Percentiles rank a stretch among this genome's conserved stretches.
These are phyloP conservation scores for Crocuta crocuta DNA, from an alignment of 2,113 vertebrate species.

Conservation along the genomic window DNA sequence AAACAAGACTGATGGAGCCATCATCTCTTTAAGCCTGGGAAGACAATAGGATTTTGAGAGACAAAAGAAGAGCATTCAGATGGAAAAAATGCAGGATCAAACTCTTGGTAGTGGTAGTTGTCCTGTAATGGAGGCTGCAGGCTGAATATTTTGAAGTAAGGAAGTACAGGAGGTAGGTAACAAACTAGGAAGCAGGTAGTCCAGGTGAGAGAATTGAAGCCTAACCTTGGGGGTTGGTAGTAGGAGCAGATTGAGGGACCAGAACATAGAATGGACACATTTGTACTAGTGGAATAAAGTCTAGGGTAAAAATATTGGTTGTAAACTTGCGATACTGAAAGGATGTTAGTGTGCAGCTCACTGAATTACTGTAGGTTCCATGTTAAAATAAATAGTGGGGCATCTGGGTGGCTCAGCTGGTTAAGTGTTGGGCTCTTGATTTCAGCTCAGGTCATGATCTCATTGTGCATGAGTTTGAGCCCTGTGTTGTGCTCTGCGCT, in stretches of 20 bases:
- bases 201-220: background rate
- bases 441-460: too few species aligned
- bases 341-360: background rate
- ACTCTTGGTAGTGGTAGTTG: background rate
- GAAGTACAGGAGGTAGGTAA: background rate
- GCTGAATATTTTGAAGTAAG: conserved; percentile 36
- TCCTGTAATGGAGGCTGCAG: background rate
- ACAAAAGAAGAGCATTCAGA: conserved; percentile 4
- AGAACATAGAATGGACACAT: background rate
- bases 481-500: too few species aligned
- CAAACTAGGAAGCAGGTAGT: conserved; percentile 17
- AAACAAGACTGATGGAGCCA: background rate
- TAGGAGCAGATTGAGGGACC: background rate
- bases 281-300: conserved; percentile 17
- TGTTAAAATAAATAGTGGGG: conserved; percentile 24
- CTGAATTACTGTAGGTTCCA: background rate
- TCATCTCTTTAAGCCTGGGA: conserved; percentile 4
- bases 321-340: background rate
- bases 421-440: too few species aligned
- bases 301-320: background rate
- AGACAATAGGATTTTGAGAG: conserved; percentile 4
- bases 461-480: too few species aligned
- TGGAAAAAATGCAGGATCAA: background rate
- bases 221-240: background rate
- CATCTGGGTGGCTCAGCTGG: too few species aligned